phyloP scores from a whole-genome alignment of 2,797 vertebrate genomes.

The Dicrostonyx torquatus region DNA sequence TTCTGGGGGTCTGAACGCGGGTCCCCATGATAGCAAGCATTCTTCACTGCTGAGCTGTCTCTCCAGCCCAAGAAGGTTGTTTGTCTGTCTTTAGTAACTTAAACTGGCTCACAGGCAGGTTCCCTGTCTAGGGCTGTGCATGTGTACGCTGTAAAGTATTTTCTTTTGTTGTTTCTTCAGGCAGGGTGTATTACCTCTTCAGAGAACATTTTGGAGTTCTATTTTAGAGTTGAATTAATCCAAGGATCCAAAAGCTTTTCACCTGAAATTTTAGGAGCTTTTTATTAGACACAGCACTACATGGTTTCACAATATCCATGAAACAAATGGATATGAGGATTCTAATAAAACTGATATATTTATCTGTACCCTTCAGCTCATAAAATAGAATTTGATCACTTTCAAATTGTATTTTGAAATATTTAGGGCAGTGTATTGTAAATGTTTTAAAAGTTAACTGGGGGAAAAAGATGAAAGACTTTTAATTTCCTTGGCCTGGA shows the following conservation, averaged over 20 bases:
- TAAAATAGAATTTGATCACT: slow-evolving; percentile 68
- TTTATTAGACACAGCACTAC: slow-evolving; percentile 17
- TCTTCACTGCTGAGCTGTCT: background rate
- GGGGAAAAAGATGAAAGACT: slow-evolving; percentile 60
- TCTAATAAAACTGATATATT: slow-evolving; percentile 60
- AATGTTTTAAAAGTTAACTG: slow-evolving; percentile 65
- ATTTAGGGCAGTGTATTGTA: slow-evolving; percentile 62
- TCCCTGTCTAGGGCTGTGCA: background rate
- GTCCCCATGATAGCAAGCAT: background rate
- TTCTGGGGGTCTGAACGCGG: background rate
- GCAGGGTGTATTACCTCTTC: slow-evolving; percentile 30
- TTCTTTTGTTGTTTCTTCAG: slow-evolving; percentile 54
- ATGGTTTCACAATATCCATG: slow-evolving; percentile 28
- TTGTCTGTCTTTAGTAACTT: slow-evolving; percentile 56
- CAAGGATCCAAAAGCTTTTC: slow-evolving; percentile 57
- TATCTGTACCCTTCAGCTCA: slow-evolving; percentile 57
- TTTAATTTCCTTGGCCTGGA: slow-evolving; percentile 49
- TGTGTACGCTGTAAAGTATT: background rate
- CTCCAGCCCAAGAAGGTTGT: background rate
- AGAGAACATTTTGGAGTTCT: slow-evolving; percentile 53
- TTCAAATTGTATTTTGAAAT: slow-evolving; percentile 70
- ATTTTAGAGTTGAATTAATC: slow-evolving; percentile 49
- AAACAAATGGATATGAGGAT: slow-evolving; percentile 15
- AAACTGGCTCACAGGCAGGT: background rate
- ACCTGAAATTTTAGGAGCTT: slow-evolving; percentile 54